phyloP scores from a whole-genome alignment of 2,888 invertebrate species.

The Drosophila dives region DNA sequence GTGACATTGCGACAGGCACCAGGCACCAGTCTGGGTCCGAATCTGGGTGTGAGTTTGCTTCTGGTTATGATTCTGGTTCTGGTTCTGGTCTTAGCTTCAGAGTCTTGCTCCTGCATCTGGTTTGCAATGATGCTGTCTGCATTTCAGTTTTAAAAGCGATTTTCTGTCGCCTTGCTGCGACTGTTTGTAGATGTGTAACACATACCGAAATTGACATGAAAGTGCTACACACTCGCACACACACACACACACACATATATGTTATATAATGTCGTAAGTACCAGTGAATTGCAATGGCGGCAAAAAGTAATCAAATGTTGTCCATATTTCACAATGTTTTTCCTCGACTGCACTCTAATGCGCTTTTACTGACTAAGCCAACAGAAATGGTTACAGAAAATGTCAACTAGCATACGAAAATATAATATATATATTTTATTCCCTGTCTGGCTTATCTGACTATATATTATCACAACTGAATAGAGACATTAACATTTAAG shows the following conservation, averaged over 20 bases:
- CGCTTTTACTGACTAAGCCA: slow-evolving; percentile 27
- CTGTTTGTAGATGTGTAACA: slow-evolving; percentile 66
- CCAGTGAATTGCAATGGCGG: slow-evolving; percentile 13
- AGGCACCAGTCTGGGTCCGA: slow-evolving; percentile 8
- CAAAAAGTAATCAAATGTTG: slow-evolving; percentile 65
- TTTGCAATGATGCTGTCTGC: slow-evolving; percentile 39
- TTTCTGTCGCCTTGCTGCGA: slow-evolving; percentile 62
- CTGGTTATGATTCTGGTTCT: background rate
- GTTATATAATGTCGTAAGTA: background rate
- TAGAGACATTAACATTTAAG: background rate
- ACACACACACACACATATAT: background rate
- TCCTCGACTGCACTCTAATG: slow-evolving; percentile 31
- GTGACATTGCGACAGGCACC: slow-evolving; percentile 65
- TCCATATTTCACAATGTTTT: slow-evolving; percentile 49
- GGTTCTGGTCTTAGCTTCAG: background rate
- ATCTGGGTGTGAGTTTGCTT: background rate
- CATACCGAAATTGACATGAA: slow-evolving; percentile 67
- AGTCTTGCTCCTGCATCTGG: background rate
- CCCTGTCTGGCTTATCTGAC: background rate
- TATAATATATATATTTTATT: background rate
- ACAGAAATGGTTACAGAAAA: slow-evolving; percentile 19
- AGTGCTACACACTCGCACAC: slow-evolving; percentile 16
- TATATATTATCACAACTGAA: background rate
- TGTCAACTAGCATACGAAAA: slow-evolving; percentile 2
- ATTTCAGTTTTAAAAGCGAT: slow-evolving; percentile 76